Evolutionary conservation across 2,797 vertebrate genomes (phyloP).

Genomic region (Poeciliopsis presidionis): DNA sequence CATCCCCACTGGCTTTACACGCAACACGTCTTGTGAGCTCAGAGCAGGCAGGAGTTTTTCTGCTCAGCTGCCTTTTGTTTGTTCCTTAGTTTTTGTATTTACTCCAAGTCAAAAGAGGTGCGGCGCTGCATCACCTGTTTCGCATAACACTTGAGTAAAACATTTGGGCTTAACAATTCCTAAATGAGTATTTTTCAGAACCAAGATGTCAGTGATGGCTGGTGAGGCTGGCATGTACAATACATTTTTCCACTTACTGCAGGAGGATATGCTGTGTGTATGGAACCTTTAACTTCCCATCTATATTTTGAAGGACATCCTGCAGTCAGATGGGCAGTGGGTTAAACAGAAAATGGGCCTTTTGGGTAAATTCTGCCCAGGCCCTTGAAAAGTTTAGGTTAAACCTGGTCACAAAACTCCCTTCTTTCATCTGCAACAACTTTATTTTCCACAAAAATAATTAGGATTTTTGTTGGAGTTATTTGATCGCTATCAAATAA

Average conservation of each 20-base stretch:
- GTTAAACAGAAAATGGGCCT: background rate
- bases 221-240: background rate
- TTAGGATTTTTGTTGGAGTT: background rate
- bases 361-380: background rate
- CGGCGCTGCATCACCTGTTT: conserved; percentile 43
- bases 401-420: background rate
- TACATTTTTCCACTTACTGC: background rate
- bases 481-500: background rate
- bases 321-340: background rate
- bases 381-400: background rate
- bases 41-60: conserved; percentile 25
- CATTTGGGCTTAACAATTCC: conserved; percentile 28
- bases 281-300: background rate
- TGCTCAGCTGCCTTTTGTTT: conserved; percentile 44
- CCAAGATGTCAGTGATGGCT: background rate
- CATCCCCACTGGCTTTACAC: conserved; percentile 40
- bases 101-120: conserved; percentile 34
- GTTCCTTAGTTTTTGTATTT: conserved; percentile 34
- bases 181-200: conserved; percentile 27
- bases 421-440: background rate
- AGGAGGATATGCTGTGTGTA: background rate
- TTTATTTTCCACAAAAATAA: background rate
- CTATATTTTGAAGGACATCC: background rate
- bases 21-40: conserved; percentile 22
- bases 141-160: conserved; percentile 30